Base-by-base conservation (phyloP, 2,797 vertebrate genomes). In the Muscicapa striata region DNA sequence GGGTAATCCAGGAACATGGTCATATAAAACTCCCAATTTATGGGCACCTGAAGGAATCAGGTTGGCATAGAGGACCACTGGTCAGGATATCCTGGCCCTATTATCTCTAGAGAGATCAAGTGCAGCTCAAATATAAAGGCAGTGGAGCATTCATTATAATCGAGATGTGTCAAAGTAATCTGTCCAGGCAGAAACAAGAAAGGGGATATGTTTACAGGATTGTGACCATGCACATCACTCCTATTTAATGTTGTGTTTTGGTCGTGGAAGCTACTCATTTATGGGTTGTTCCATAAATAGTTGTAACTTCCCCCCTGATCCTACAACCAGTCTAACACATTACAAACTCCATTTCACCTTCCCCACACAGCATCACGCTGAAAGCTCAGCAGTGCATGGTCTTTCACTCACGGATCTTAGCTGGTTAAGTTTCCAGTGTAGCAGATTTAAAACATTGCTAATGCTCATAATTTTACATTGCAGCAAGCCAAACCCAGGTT, bases 401-500 rank as follows among this genome's bases (percentile, higher is more conserved):
- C 45, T 76, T 92, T 82, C 78, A 34, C 32, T 76, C 48, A 7
- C 1, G 11, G 87, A 55, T 22, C 36, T 58, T 38, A 79, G 66
- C 24, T 73, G 29, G 84, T 91, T 89, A 95, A 85, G 17, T 82
- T 92, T 92, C 77, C 55, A 80, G 24, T 63, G 82, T 36, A 76
- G 63, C 48, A 82, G 67, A 84, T 63, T 80, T 63, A 76, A 82
- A 70, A 80, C 72, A 84, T 66, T 90, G 38, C 49, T 79, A 76
- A 59, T 79, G 64, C 43, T 82, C 74, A 70, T 73, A 69, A 67
- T 69, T 70, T 69, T 90, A 67, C 48, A 61, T 49, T 87, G 40
- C 63, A 90, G 73, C 58, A 80, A 76, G 81, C 45, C 89, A 94
- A 95, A 79, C 6, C 16, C 57, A 96, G 84, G 84, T 95, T 89